These are phyloP conservation scores for Siniperca knerii DNA, from an alignment of 2,113 vertebrate genomes.

Conservation along the genomic window DNA sequence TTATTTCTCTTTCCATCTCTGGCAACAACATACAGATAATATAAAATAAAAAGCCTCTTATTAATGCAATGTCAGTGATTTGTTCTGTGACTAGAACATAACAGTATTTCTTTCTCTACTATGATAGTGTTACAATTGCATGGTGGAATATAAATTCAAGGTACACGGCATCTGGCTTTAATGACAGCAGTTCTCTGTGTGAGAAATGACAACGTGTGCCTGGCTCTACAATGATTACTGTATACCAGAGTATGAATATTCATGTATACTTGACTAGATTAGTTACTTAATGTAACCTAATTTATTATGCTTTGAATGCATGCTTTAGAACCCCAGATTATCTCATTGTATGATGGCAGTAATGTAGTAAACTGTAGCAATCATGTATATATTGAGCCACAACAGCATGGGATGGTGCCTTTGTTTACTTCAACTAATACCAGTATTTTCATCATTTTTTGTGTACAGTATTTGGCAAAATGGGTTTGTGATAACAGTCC, in stretches of 20 bases:
- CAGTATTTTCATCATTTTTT: not conserved
- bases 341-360: not conserved
- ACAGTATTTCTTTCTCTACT: conserved; percentile 39
- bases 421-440: not conserved
- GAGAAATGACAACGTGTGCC: conserved; percentile 37
- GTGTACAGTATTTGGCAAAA: not conserved
- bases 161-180: conserved; percentile 46
- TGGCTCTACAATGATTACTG: conserved; percentile 19
- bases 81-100: conserved; percentile 8
- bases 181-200: conserved; percentile 58
- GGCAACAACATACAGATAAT: conserved; percentile 22
- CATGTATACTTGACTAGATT: conserved; percentile 2
- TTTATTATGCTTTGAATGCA: conserved; percentile 17
- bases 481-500: not conserved
- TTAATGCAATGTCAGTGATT: conserved; percentile 40
- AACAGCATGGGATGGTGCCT: not conserved
- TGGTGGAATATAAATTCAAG: conserved; percentile 49
- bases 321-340: not conserved
- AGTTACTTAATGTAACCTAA: not conserved
- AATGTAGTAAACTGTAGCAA: not conserved
- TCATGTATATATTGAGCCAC: not conserved
- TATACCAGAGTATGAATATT: conserved; percentile 24
- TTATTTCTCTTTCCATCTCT: conserved; percentile 15
- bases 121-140: conserved; percentile 11
- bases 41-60: conserved; percentile 30